Base-by-base conservation (phyloP, 1,140 invertebrate genomes). In the Vanessa tameamea region DNA sequence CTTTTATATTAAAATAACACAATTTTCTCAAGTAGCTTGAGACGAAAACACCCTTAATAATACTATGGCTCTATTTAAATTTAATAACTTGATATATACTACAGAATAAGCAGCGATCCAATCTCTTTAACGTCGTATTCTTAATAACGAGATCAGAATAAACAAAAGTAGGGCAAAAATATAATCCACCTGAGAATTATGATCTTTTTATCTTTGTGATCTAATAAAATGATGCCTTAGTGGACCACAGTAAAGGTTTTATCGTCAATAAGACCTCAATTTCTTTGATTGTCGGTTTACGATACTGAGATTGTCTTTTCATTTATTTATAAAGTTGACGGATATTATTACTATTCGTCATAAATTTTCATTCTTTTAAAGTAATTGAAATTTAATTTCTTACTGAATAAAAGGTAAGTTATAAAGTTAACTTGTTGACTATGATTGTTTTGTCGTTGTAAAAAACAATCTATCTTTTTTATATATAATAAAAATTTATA, bases 271-370 rank as follows among this genome's bases (percentile, higher is more conserved):
- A 73, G 64, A 68, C 72, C 65, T 73, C 72, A 65, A 73, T 73
- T 73, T 63, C 64, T 73, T 59, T 73, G 72, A 73, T 73, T 73
- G 72, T 73, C 72, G 72, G 65, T 61, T 73, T 73, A 73, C 68
- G 72, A 73, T 68, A 63, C 57, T 51, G 65, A 68, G 65, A 73
- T 73, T 73, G 47, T 67, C 20, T 16, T 61, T 72, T 66, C 13
- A 63, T 70, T 70, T 70, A 70, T 59, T 57, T 47, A 59, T 57
- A 69, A 59, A 16, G 53, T 47, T 48, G 9, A 47, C 43, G 43
- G 8, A 59, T 48, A 16, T 59, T 55, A 31, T 15, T 31, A 31
- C 31, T 61, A 61, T 61, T 23, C 53, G 53, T 57, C 53, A 20
- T 57, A 57, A 57, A 57, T 57, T 57, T 57, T 57, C 20, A 26